Percentiles rank a stretch among this genome's conserved stretches.
Evolutionary conservation across 2,888 invertebrate genomes (phyloP).

Genomic region (Pristionchus entomophagus): DNA sequence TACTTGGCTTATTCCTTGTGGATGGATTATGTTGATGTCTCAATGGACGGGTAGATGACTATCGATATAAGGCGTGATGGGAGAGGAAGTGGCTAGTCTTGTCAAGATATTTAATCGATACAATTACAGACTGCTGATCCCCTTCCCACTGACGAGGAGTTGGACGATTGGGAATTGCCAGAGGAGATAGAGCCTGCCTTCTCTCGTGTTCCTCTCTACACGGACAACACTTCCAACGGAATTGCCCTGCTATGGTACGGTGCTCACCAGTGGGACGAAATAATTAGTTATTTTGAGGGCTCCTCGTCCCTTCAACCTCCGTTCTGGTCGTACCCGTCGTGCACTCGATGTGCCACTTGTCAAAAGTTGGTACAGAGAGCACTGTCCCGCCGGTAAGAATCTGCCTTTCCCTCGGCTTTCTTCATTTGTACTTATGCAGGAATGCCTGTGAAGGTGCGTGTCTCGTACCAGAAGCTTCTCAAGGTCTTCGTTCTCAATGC

Average conservation of each 20-base stretch:
- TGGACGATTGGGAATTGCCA: slow-evolving; percentile 92
- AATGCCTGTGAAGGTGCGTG: slow-evolving; percentile 95
- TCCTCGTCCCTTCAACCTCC: slow-evolving; percentile 95
- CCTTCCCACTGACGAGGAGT: slow-evolving; percentile 89
- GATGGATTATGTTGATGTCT: neutral
- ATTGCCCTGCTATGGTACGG: slow-evolving; percentile 69
- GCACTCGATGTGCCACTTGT: slow-evolving; percentile 97
- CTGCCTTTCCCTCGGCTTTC: neutral
- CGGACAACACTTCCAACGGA: slow-evolving; percentile 97
- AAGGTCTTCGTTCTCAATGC: slow-evolving; percentile 99
- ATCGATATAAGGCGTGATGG: slow-evolving; percentile 36
- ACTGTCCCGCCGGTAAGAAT: slow-evolving; percentile 77
- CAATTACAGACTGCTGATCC: slow-evolving; percentile 81
- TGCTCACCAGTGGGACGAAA: neutral
- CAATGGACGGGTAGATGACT: neutral
- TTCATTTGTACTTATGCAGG: slow-evolving; percentile 57
- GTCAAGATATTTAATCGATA: slow-evolving; percentile 8
- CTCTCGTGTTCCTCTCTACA: slow-evolving; percentile 86
- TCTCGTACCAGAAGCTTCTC: slow-evolving; percentile 97
- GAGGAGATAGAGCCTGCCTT: slow-evolving; percentile 92
- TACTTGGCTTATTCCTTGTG: neutral
- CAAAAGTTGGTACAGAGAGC: slow-evolving; percentile 87
- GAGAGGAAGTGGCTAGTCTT: neutral
- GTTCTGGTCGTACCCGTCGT: slow-evolving; percentile 90
- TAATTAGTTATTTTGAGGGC: slow-evolving; percentile 80